A percentile compares a stretch with the other conserved stretches of the same genome.
phyloP scores from a whole-genome alignment of 2,797 vertebrate species.

The Lithobates pipiens region DNA sequence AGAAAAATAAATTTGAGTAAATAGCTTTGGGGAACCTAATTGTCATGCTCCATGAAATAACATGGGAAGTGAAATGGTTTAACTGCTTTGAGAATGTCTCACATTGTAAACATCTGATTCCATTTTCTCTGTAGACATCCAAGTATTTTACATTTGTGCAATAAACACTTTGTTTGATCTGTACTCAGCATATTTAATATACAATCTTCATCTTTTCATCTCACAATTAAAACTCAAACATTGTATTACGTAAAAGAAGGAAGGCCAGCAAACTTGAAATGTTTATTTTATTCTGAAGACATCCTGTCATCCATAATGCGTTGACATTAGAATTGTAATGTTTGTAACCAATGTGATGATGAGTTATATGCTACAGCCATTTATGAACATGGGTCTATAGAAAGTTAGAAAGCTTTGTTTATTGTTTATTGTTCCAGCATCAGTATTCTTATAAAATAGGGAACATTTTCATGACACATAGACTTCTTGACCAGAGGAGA shows the following conservation, averaged over 20 bases:
- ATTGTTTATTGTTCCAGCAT: neutral
- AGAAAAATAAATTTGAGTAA: conserved; percentile 18
- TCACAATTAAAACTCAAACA: conserved; percentile 2
- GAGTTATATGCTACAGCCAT: conserved; percentile 16
- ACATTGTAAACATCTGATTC: conserved; percentile 40
- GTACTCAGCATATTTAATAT: conserved; percentile 34
- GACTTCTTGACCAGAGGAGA: no score
- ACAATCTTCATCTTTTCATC: conserved; percentile 28
- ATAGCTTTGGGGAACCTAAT: conserved; percentile 32
- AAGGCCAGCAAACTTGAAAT: conserved; percentile 15
- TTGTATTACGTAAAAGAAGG: conserved; percentile 5
- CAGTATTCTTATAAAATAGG: neutral
- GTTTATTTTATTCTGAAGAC: conserved; percentile 28
- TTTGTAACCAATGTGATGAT: conserved; percentile 29
- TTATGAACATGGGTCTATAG: conserved; percentile 6
- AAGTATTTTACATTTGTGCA: conserved; percentile 46
- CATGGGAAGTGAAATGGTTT: conserved; percentile 42
- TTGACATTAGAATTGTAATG: conserved; percentile 17
- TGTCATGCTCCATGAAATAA: conserved; percentile 33
- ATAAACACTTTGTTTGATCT: conserved; percentile 39
- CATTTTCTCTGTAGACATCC: conserved; percentile 36
- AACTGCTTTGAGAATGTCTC: conserved; percentile 28
- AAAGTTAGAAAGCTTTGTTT: neutral
- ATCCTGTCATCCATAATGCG: neutral
- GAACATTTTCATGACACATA: neutral